Base-by-base conservation (phyloP, 2,113 vertebrate species). In the Pedionomus torquatus region DNA sequence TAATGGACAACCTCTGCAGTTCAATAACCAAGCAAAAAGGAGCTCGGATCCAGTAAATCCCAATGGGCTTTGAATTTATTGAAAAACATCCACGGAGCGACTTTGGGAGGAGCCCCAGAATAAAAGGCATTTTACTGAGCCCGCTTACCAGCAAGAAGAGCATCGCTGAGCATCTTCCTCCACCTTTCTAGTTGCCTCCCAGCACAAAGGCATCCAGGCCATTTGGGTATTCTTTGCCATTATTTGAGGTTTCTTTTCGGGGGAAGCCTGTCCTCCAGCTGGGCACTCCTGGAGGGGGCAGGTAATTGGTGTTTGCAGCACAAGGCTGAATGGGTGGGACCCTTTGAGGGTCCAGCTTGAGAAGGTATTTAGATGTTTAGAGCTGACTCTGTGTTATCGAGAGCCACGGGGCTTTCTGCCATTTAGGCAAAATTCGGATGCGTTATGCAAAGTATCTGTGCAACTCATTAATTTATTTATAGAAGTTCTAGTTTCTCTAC, bases 241-340 rank as follows among this genome's bases (percentile, higher is more conserved):
- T 82, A 13, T 46, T 91, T 93, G 93, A 51, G 65, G 41, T 71
- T 52, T 71, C 10, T 23, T 93, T 87, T 94, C 65, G 60, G 69
- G 89, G 75, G 65, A 55, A 90, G 78, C 68, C 57, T 65, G 20
- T 76, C 46, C n/a, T 75, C 13, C 71, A 90, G 33, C 91, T 76
- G 60, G 33, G 78, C 35, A 4, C 41, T 93, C 1, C 51, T 31
- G 19, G 70, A 75, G 74, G 80, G 86, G 91, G 55, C 66, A 78
- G 95, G 87, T 63, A 79, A 31, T 93, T 89, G 81, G 70, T 84
- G 93, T 95, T 96, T 95, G 93, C 89, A 96, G 61, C 70, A 33
- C 94, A 95, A 72, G 89, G 78, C 88, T 97, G 79, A 90, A 89
- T 92, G 96, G 96, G 91, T 87, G 88, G 57, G 87, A 83, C 93